Evolutionary conservation across 2,888 invertebrate genomes (phyloP), one percentile per base, ranked within the genome.

Genomic region (Tipula unca): DNA sequence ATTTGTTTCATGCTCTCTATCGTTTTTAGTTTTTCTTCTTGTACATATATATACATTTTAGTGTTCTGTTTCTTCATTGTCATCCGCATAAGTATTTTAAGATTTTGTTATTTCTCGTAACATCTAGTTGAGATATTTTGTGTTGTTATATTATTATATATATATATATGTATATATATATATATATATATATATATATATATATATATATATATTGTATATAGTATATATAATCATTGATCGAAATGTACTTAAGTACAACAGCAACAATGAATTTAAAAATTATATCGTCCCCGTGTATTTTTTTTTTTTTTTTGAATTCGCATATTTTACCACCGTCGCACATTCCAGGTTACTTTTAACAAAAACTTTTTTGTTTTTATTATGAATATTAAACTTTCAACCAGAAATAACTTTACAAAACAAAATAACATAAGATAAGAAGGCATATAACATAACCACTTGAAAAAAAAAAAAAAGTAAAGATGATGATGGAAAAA

Each of bases 291-390:
- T 69, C 69, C 69, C 69, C 25, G 69, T 69, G 69, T 69, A 69
- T 69, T 48, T 6, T 48, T 48, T 32, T 48, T 48, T 69, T 69
- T 69, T 69, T 69, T 69, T 69, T 69, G 25, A 69, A 69, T 83
- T 83, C 83, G 83, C 83, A 83, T 83, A 83, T 83, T 83, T 83
- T 35, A 83, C 83, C 83, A 83, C 83, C 83, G 83, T 83, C 83
- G 83, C 83, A 35, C 83, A 83, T 83, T 83, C 83, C 83, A 32
- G 83, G 35, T 83, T 83, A 83, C 83, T 83, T 83, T 83, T 83
- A 32, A 83, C 83, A 83, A 83, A 83, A 83, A 83, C 32, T 35
- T 82, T 82, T 29, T 83, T 32, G 14, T 32, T 83, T n/a, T 32
- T 83, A 83, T 83, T 83, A 83, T 83, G 83, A 83, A 83, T 83